Percentiles rank a stretch among this genome's conserved stretches.
These are phyloP conservation scores for Mercenaria mercenaria DNA, from an alignment of 1,140 invertebrate species.

Conservation along the genomic window DNA sequence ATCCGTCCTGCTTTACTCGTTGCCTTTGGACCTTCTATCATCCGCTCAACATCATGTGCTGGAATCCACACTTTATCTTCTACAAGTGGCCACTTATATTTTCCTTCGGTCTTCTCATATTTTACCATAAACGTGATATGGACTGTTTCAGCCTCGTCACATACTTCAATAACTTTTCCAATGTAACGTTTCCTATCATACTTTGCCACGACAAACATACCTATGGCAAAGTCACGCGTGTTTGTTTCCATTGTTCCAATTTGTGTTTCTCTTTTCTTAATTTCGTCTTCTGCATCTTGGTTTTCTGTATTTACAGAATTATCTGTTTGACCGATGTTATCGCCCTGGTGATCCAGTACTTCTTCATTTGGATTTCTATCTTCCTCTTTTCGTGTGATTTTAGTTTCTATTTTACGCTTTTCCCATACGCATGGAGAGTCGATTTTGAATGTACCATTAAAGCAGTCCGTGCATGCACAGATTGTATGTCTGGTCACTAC, in stretches of 20 bases:
- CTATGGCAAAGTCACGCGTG: neutral
- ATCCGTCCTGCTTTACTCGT: neutral
- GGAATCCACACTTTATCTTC: neutral
- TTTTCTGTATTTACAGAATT: neutral
- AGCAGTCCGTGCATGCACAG: neutral
- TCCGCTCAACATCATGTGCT: neutral
- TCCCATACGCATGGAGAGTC: neutral
- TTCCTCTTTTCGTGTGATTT: neutral
- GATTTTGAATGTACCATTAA: neutral
- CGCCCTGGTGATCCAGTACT: too few species aligned
- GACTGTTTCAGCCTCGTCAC: neutral
- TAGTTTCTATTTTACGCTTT: neutral
- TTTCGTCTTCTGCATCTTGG: too few species aligned
- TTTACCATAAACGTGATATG: neutral
- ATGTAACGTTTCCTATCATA: neutral
- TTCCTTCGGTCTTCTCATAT: neutral
- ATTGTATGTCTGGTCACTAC: neutral
- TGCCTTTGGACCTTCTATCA: neutral
- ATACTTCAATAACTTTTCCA: neutral
- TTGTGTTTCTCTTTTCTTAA: neutral
- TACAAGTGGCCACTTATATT: neutral
- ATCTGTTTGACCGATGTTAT: neutral
- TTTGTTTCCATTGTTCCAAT: neutral
- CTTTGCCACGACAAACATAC: neutral
- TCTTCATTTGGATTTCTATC: neutral